Evolutionary conservation across 2,888 invertebrate species (phyloP), one percentile per base, ranked within the genome.

Genomic region (Dioctria rufipes): DNA sequence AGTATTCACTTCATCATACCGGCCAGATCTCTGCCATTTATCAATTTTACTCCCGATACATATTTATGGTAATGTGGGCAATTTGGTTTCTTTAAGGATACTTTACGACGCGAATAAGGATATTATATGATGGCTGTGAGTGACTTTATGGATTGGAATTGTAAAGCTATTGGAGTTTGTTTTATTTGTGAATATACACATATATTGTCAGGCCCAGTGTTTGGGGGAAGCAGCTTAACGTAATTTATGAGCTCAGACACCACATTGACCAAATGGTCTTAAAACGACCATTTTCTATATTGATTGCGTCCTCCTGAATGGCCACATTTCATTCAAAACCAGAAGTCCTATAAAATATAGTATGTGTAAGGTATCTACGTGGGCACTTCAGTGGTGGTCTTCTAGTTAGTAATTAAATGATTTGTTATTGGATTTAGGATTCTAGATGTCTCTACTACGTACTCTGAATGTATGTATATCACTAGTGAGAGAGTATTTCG

Each of bases 21-120:
- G 37, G 60, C 75, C 81, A 81, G 71, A 81, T 81, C 78, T 63
- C 71, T 60, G 54, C 69, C 81, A 81, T 81, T 80, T 80, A 81
- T 81, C 81, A 80, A 80, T 81, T 80, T 78, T 80, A 81, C 77
- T 78, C 63, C 51, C 80, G 69, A 80, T 81, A 78, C 81, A 67
- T 80, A 81, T 81, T 81, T 81, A 81, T 81, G 81, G 78, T 81
- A 81, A 81, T 80, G 77, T 78, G 81, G 80, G 80, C 81, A 80
- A 81, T 81, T 80, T 80, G 77, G 78, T 81, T 75, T 80, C 80
- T 69, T 80, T 80, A 73, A 80, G 69, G 77, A 80, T 71, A 69
- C 75, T 80, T 81, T 81, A 81, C 65, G 81, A 80, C 77, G 61
- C 77, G 77, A 49, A 77, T 77, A 61, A 49, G 63, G 77, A 49